Conservation (phyloP, 2,888 invertebrate species). For the Melanostoma scalare region DNA sequence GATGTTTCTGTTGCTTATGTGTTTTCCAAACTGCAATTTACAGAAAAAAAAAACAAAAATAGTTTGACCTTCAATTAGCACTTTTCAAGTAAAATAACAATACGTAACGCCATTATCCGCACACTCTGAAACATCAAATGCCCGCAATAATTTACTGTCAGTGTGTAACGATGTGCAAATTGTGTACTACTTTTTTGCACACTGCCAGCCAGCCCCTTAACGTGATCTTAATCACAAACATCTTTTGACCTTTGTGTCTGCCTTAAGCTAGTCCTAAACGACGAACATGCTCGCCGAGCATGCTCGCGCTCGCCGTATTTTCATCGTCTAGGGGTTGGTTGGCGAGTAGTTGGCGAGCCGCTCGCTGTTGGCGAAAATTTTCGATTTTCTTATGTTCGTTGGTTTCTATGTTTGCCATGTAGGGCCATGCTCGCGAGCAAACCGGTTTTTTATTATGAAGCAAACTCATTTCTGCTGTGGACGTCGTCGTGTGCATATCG, state of each 20-base stretch:
- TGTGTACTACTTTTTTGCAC: neutral
- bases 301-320: too few species aligned
- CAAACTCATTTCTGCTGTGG: too few species aligned
- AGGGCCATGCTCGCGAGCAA: too few species aligned
- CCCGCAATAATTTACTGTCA: neutral
- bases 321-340: too few species aligned
- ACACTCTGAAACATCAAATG: neutral
- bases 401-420: too few species aligned
- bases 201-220: neutral
- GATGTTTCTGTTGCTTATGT: slow-evolving; percentile 36
- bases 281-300: too few species aligned
- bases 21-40: neutral
- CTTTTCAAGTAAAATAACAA: slow-evolving; percentile 20
- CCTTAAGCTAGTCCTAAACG: too few species aligned
- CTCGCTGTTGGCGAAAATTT: too few species aligned
- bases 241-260: neutral
- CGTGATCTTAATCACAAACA: neutral
- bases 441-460: too few species aligned
- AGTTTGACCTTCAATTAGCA: slow-evolving; percentile 44
- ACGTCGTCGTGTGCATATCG: too few species aligned
- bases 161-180: neutral
- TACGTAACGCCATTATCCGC: neutral
- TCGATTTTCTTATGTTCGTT: too few species aligned
- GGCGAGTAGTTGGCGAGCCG: too few species aligned
- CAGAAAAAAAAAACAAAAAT: neutral